Percentiles rank a stretch among this genome's conserved stretches.
These are phyloP conservation scores for Branchipolynoe longqiensis DNA, from an alignment of 2,888 invertebrate species.

Conservation along the genomic window DNA sequence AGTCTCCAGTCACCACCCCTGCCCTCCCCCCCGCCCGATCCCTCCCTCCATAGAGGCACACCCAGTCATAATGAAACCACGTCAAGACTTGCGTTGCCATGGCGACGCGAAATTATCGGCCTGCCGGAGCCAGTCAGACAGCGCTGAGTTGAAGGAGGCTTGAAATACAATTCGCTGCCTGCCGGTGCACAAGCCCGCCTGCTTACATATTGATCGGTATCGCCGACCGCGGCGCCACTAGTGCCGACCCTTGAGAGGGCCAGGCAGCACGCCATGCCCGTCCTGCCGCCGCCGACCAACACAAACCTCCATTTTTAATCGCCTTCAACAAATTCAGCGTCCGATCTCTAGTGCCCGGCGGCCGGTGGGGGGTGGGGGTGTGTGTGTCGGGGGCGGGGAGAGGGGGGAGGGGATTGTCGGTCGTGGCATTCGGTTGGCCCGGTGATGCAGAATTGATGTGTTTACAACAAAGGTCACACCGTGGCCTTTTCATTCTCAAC, in stretches of 20 bases:
- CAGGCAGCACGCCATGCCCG: background rate
- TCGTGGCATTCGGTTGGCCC: background rate
- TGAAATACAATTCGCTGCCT: conserved; percentile 43
- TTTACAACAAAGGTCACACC: background rate
- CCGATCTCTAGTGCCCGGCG: too few species aligned
- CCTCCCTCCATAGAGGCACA: too few species aligned
- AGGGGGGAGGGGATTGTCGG: too few species aligned
- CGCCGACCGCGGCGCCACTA: conserved; percentile 29
- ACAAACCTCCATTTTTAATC: conserved; percentile 38
- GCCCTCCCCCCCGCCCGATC: background rate
- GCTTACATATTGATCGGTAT: conserved; percentile 44
- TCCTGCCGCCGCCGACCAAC: too few species aligned
- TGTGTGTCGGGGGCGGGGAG: too few species aligned
- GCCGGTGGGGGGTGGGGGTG: too few species aligned
- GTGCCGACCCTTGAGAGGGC: conserved; percentile 29
- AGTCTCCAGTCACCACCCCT: background rate
- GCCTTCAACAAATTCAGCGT: background rate
- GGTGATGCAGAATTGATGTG: background rate
- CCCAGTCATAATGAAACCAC: conserved; percentile 40
- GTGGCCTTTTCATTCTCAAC: background rate
- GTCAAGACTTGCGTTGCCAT: conserved; percentile 45
- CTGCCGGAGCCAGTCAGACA: background rate
- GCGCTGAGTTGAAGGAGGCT: conserved; percentile 19
- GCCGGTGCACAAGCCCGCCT: background rate
- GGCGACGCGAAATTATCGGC: conserved; percentile 43